These are phyloP conservation scores for Telmatochromis sp. DNA, from an alignment of 2,113 vertebrate species.

Conservation along the genomic window DNA sequence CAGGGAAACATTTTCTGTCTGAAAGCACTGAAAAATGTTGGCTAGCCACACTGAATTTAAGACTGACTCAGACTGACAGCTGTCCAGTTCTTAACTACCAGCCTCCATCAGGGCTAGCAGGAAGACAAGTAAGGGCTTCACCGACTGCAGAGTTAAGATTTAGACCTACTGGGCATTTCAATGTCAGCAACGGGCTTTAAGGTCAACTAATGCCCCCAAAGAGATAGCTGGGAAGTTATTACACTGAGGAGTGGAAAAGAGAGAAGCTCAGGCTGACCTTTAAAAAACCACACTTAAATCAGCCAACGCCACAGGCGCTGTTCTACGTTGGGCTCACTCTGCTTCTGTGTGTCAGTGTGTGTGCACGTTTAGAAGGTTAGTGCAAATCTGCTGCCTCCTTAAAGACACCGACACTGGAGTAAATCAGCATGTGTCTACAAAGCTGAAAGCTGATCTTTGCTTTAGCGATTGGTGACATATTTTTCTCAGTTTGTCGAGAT, in stretches of 20 bases:
- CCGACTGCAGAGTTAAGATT: not conserved
- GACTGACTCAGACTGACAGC: constrained; percentile 36
- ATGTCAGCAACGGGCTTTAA: not conserved
- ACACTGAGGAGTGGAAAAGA: not conserved
- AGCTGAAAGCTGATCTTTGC: not conserved
- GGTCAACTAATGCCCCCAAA: not conserved
- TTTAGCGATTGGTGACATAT: not conserved
- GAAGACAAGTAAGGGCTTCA: not conserved
- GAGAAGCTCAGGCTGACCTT: constrained; percentile 13
- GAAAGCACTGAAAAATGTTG: not conserved
- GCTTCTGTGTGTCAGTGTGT: not conserved
- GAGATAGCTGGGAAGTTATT: not conserved
- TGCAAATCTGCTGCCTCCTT: not conserved
- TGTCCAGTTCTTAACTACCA: not conserved
- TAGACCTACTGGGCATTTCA: not conserved
- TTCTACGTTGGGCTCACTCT: not conserved
- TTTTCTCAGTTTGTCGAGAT: not conserved
- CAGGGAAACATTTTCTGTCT: not conserved
- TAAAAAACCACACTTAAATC: not conserved
- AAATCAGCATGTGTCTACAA: not conserved
- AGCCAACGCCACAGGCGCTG: constrained; percentile 12
- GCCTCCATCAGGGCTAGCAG: not conserved
- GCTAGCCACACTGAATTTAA: not conserved
- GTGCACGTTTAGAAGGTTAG: not conserved
- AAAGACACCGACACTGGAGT: not conserved